Evolutionary conservation across 2,113 vertebrate species (phyloP), one percentile per base, ranked within the genome.

Genomic region (Motacilla tschutschensis): DNA sequence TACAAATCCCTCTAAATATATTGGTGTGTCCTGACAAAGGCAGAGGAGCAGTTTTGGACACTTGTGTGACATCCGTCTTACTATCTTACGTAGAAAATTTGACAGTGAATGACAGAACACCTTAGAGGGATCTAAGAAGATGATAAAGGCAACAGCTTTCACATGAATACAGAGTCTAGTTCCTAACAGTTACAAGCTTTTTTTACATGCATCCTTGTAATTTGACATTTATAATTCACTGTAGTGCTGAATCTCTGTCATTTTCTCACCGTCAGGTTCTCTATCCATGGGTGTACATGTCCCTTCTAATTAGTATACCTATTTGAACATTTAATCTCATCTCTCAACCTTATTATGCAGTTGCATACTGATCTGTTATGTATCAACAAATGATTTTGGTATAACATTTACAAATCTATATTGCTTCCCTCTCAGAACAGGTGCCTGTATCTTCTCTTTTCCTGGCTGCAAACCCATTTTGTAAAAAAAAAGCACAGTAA

Each of bases 181-280:
- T 94, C 93, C 91, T 96, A 96, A 96, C 93, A 96, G 95, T 92
- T 96, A 94, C 95, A 94, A 87, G 91, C 91, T 93, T 96, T 95
- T 94, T 95, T 96, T 93, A 95, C 88, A 94, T 94, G 93, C 95
- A 93, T 95, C 91, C 92, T 87, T 90, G 94, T 96, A 97, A 96
- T 96, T 95, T 97, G 95, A 95, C 96, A 98, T 98, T 97, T 96
- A 95, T 96, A 97, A 96, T 96, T 96, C 93, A 96, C 94, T 15
- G 75, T 91, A 76, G 90, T 83, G 91, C 85, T 87, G 94, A 93
- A 85, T 96, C 93, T 96, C 94, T 96, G 95, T 96, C 95, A 95
- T 95, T 97, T 96, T 95, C 91, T 91, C 90, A 87, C 93, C 63
- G 38, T 93, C 95, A 95, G 78, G 60, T 89, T 84, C 91, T 96